These are phyloP conservation scores for Caranx melampygus DNA, from an alignment of 2,113 vertebrate genomes.

Conservation along the genomic window DNA sequence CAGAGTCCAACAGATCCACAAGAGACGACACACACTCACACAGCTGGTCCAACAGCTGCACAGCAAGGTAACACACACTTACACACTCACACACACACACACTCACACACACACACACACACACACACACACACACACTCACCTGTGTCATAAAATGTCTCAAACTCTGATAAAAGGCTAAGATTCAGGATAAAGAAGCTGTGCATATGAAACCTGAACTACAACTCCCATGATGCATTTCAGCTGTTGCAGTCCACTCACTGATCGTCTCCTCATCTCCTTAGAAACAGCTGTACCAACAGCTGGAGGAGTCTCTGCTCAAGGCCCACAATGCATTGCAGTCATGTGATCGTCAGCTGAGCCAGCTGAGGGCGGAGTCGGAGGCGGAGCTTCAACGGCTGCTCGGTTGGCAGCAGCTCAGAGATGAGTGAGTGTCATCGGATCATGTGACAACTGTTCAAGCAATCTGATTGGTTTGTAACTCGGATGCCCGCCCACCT, in stretches of 20 bases:
- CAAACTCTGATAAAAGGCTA: no score
- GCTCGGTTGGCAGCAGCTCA: constrained; percentile 59
- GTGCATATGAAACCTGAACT: no score
- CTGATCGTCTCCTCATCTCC: not conserved
- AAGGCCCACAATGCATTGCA: constrained; percentile 70
- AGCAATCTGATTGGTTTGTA: not conserved
- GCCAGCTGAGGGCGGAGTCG: constrained; percentile 58
- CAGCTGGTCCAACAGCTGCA: constrained; percentile 63
- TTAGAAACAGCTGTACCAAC: constrained; percentile 65
- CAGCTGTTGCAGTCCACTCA: no score
- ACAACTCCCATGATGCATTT: no score
- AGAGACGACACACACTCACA: constrained; percentile 56
- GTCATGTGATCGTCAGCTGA: constrained; percentile 65
- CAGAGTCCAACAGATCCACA: constrained; percentile 57
- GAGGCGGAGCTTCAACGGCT: constrained; percentile 22
- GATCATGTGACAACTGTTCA: not conserved
- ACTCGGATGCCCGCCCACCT: constrained; percentile 11
- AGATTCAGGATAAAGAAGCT: no score
- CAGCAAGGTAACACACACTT: constrained; percentile 67
- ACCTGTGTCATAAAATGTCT: no score
- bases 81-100: no score
- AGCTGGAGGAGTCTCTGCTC: constrained; percentile 64
- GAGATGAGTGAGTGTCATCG: constrained; percentile 71
- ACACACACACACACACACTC: no score
- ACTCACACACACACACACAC: not conserved